phyloP scores from a whole-genome alignment of 2,888 invertebrate species.

The Myopa tessellatipennis region DNA sequence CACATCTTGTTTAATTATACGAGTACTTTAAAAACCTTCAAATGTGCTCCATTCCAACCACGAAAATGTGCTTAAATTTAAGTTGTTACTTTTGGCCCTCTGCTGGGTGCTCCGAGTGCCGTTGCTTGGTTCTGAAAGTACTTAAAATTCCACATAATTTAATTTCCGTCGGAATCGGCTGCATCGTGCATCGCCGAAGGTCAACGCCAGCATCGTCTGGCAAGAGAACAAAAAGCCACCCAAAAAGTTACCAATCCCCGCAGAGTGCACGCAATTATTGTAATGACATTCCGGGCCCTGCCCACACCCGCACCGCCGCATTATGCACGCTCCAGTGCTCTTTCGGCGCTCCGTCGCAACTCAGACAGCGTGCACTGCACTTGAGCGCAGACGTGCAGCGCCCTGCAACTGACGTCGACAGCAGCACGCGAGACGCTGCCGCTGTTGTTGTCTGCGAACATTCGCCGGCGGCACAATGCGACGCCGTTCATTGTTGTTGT shows the following conservation, averaged over 20 bases:
- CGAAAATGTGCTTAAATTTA: too few species aligned
- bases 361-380: not conserved
- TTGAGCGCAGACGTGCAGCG: constrained; percentile 2
- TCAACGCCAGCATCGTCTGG: not conserved
- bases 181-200: not conserved
- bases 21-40: too few species aligned
- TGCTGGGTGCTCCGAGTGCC: too few species aligned
- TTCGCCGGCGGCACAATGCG: not conserved
- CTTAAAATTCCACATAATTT: constrained; percentile 2
- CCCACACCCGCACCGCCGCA: not conserved
- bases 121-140: not conserved
- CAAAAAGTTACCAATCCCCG: not conserved
- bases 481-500: not conserved
- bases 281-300: not conserved
- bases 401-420: not conserved
- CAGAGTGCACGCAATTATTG: constrained; percentile 4
- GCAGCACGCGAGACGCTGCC: not conserved
- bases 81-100: too few species aligned
- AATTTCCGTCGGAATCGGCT: constrained; percentile 4
- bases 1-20: too few species aligned
- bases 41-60: too few species aligned
- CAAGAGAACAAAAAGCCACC: not conserved
- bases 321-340: not conserved
- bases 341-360: not conserved
- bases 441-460: not conserved